Base-by-base conservation (phyloP, 2,797 vertebrate species). In the Falco concolor region DNA sequence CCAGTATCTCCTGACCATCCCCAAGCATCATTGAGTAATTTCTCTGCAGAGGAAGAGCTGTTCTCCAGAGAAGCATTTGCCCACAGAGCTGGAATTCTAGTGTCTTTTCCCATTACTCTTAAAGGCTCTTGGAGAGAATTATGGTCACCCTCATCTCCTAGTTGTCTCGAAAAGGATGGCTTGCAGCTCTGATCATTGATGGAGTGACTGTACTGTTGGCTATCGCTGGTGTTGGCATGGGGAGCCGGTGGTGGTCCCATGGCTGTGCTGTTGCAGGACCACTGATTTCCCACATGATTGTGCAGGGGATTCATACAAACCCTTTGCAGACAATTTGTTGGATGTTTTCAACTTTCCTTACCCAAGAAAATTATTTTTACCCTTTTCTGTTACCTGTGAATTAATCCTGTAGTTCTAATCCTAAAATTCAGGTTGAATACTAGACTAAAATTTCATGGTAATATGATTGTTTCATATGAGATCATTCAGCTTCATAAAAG, bases 401-500 rank as follows among this genome's bases (percentile, higher is more conserved):
- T 42, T 32, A 73, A 65, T 89, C 30, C 23, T 28, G 4, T 42
- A 44, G 32, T 14, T 90, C 27, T 50, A 13, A 44, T 81, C 60
- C 87, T 83, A 77, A 77, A 89, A 83, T 57, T 87, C 50, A 69
- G 18, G 34, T 75, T 73, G 63, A 89, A 45, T 1, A 0, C 65
- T 56, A 87, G 38, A 32, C 32, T 91, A 50, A 84, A 72, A 79
- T 50, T 88, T 93, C 44, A 25, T n/a, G 50, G 50, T 89, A 84
- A 92, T 83, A 12, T 74, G 87, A 90, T 95, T 94, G 72, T 80
- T 93, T 94, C 75, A 8, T 72, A 30, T 81, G 38, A 96, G 69
- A 94, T 87, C 81, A 81, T 95, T 94, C 61, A 44, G 50, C 57
- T 95, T 90, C 79, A 89, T 93, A 85, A 81, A 88, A 87, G 67